Evolutionary conservation across 2,888 invertebrate species (phyloP).

Genomic region (Linyphia triangularis): DNA sequence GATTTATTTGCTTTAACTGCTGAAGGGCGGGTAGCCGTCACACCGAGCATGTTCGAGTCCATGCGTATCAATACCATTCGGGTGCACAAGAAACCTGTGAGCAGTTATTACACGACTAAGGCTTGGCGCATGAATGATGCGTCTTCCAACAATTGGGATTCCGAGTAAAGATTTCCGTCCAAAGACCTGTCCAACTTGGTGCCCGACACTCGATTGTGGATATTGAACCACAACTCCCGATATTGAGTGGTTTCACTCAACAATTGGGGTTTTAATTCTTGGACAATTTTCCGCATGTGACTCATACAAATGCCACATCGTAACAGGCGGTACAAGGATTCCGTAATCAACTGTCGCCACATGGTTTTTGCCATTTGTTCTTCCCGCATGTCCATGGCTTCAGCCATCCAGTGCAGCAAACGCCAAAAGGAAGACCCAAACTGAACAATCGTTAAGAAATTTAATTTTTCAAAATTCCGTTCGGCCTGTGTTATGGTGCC

Average conservation of each 20-base stretch:
- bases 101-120: not conserved
- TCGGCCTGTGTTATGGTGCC: not conserved
- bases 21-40: not conserved
- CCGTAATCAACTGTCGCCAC: not conserved
- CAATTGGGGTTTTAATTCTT: not conserved
- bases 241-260: not conserved
- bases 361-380: not conserved
- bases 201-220: constrained; percentile 1
- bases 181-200: no score
- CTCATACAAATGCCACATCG: constrained; percentile 10
- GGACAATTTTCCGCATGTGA: not conserved
- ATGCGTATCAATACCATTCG: not conserved
- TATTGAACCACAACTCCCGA: not conserved
- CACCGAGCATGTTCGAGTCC: not conserved
- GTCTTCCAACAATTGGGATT: not conserved
- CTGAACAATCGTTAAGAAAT: not conserved
- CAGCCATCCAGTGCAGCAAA: constrained; percentile 22
- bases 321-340: not conserved
- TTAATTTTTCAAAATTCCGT: not conserved
- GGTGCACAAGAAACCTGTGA: not conserved
- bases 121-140: constrained; percentile 16
- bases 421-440: constrained; percentile 14
- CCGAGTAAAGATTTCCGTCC: not conserved
- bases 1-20: not conserved
- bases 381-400: constrained; percentile 10